A percentile compares a stretch with the other conserved stretches of the same genome.
Evolutionary conservation across 2,113 vertebrate species (phyloP).

Genomic region (Nothobranchius furzeri): DNA sequence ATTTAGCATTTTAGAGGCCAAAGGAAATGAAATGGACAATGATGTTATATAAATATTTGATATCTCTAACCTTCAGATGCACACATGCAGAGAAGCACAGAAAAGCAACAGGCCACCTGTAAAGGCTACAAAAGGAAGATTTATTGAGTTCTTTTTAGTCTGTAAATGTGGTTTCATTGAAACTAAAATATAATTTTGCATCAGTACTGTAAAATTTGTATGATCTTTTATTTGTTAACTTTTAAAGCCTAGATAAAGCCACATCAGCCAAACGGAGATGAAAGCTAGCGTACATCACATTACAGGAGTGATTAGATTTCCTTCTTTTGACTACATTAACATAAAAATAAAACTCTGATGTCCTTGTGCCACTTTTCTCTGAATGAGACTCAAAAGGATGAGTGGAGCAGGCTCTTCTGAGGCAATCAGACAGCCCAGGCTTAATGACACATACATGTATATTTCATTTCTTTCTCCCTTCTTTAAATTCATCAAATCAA

Average conservation of each 20-base stretch:
- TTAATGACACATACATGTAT: background rate
- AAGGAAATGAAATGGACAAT: background rate
- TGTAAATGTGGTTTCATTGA: background rate
- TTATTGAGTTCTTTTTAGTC: background rate
- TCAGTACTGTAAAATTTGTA: constrained; percentile 8
- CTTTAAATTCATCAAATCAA: constrained; percentile 25
- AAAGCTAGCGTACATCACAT: constrained; percentile 34
- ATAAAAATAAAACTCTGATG: constrained; percentile 28
- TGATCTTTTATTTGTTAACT: constrained; percentile 8
- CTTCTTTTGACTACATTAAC: constrained; percentile 31
- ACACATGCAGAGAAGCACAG: background rate
- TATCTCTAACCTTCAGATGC: background rate
- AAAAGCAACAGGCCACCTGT: background rate
- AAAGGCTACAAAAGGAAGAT: background rate
- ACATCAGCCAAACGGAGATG: constrained; percentile 10
- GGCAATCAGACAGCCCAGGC: background rate
- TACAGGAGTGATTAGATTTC: constrained; percentile 26
- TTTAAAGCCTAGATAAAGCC: constrained; percentile 1
- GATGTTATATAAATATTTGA: background rate
- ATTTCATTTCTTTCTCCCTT: background rate
- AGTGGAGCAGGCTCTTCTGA: constrained; percentile 2
- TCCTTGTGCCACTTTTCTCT: constrained; percentile 12
- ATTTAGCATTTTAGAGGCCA: background rate
- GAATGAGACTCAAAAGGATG: background rate
- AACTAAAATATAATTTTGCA: constrained; percentile 14